Base-by-base conservation (phyloP, 2,888 invertebrate genomes). In the Melikaiella ostensackeni region DNA sequence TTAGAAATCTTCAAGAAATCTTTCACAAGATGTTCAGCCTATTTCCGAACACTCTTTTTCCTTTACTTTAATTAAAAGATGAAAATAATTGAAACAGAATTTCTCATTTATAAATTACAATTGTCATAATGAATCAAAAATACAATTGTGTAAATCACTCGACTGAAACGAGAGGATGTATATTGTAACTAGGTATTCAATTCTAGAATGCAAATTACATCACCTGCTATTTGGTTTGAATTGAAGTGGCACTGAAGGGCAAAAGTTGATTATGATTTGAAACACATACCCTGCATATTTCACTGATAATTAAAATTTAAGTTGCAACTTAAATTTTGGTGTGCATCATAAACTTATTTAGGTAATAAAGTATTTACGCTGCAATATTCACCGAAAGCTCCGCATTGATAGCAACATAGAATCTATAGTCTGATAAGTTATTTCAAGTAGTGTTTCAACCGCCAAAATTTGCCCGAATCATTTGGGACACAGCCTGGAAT, bases 391-490 rank as follows among this genome's bases (percentile, higher is more conserved):
- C 42, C 24, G 19, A 16, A 38, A 21, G 24, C 30, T 42, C 66
- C 19, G 27, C 64, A n/a, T 66, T 46, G 24, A 46, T 66, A 46
- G 8, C 19, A 66, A 27, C 27, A 66, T 66, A 42, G 46, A 66
- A 66, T 42, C 66, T 42, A 30, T 66, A 27, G 46, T 66, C 27
- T 19, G 27, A 66, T 42, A 46, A 46, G 66, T 66, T 46, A 66
- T 66, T 66, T 42, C 16, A 16, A 64, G 42, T 64, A 5, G 27
- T 35, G 5, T 64, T 64, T 42, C 66, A 66, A 30, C 66, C 46
- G 27, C 42, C 66, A 66, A 30, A 66, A 66, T 66, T 66, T 46
- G 27, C 66, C 46, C 27, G 46, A 46, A 66, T 46, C 46, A n/a
- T 66, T 66, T 46, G 27, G 27, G 46, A 66, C 64, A 27, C 6